phyloP scores from a whole-genome alignment of 1,140 invertebrate species.

The Megathymus violae region DNA sequence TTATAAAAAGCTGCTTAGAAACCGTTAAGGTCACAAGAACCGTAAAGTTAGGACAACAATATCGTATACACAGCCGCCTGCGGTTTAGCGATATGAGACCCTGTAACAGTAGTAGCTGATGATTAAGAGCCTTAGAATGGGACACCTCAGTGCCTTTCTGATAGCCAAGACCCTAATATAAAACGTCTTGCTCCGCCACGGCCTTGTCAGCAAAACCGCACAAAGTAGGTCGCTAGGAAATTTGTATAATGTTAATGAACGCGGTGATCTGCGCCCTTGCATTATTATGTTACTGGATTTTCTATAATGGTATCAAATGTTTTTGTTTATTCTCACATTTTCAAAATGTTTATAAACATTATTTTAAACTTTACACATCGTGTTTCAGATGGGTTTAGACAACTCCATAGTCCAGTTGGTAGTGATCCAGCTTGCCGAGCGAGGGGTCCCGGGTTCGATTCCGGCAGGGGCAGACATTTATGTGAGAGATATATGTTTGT shows the following conservation, averaged over 20 bases:
- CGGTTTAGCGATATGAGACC: constrained; percentile 35
- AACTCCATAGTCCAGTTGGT: no score
- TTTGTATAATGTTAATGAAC: constrained; percentile 32
- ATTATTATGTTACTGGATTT: constrained; percentile 33
- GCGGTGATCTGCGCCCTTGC: constrained; percentile 14
- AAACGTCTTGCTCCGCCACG: constrained; percentile 49
- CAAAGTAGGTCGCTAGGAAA: constrained; percentile 48
- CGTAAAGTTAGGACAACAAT: constrained; percentile 31
- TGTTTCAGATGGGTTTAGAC: no score
- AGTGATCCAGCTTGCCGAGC: no score
- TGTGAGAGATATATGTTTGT: no score
- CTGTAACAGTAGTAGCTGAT: constrained; percentile 63
- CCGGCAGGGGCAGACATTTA: no score
- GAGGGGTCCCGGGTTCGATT: no score
- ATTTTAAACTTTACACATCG: no score
- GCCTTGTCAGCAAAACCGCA: constrained; percentile 66
- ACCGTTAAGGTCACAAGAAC: constrained; percentile 33
- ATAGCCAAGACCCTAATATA: constrained; percentile 65
- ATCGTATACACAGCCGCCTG: constrained; percentile 30
- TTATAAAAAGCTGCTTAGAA: constrained; percentile 20
- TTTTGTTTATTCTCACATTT: no score
- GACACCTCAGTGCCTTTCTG: constrained; percentile 53
- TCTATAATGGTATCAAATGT: no score
- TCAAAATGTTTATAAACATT: no score
- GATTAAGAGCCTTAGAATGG: constrained; percentile 46